Conservation (phyloP, 1,140 invertebrate species). For the Maniola jurtina region DNA sequence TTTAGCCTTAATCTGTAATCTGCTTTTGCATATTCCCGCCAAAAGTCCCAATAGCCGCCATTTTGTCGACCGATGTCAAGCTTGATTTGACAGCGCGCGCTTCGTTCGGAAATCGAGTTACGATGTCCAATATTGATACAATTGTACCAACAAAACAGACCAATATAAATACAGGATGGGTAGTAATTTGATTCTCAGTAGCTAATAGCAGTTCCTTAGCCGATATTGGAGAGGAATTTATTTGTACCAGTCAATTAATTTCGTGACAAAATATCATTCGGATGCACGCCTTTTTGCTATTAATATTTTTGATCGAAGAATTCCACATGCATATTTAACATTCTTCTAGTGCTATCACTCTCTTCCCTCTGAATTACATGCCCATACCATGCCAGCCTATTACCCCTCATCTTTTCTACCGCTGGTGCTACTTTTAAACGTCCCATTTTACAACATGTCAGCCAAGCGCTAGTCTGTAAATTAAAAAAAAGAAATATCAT, state of each 20-base stretch:
- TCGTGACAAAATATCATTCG: neutral
- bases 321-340: too few species aligned
- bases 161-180: conserved; percentile 55
- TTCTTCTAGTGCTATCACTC: too few species aligned
- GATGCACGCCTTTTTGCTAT: neutral
- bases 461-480: too few species aligned
- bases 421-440: too few species aligned
- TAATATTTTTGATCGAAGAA: too few species aligned
- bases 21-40: conserved; percentile 10
- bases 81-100: conserved; percentile 51
- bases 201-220: neutral
- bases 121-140: conserved; percentile 71
- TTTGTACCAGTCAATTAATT: neutral
- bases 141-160: conserved; percentile 64
- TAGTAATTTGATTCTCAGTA: conserved; percentile 50
- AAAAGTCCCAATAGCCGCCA: conserved; percentile 32
- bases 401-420: too few species aligned
- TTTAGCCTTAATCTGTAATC: neutral
- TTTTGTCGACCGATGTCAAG: conserved; percentile 46
- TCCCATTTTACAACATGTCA: too few species aligned
- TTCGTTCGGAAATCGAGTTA: conserved; percentile 65
- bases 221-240: neutral
- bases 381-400: too few species aligned
- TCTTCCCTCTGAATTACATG: too few species aligned
- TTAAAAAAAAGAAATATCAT: too few species aligned